Conservation (phyloP, 2,888 invertebrate genomes). For the Tridacna gigas region DNA sequence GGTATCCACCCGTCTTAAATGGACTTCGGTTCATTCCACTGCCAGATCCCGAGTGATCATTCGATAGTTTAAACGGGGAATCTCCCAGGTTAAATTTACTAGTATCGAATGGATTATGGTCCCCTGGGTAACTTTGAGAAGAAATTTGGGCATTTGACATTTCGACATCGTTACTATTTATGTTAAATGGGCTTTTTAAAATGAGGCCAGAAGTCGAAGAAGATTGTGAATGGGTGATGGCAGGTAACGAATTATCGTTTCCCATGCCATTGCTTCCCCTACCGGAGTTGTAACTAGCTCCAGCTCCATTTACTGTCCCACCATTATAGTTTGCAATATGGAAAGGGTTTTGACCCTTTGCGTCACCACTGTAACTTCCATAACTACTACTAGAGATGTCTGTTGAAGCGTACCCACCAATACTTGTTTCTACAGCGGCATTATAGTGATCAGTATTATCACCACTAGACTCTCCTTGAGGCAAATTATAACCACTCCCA, state of each 20-base stretch:
- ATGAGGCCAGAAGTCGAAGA: not conserved
- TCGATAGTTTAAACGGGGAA: constrained; percentile 1
- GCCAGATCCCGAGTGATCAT: not conserved
- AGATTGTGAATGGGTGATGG: not conserved
- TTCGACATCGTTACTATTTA: constrained; percentile 26
- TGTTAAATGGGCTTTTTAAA: constrained; percentile 26
- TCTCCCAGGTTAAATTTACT: constrained; percentile 26
- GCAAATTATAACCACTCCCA: constrained; percentile 27
- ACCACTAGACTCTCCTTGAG: constrained; percentile 11
- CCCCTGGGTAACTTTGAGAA: not conserved
- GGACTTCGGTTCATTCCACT: not conserved
- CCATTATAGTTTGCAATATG: constrained; percentile 10
- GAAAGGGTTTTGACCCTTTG: constrained; percentile 7
- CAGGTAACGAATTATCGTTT: not conserved
- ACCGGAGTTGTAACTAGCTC: constrained; percentile 10
- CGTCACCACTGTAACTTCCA: constrained; percentile 26
- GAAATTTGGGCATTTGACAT: not conserved
- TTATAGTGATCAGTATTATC: constrained; percentile 29
- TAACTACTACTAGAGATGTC: constrained; percentile 38
- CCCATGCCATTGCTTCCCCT: not conserved
- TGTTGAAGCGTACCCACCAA: constrained; percentile 54
- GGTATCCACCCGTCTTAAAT: not conserved
- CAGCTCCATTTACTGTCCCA: constrained; percentile 3
- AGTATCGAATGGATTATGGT: constrained; percentile 45
- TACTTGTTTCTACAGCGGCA: constrained; percentile 47